Base-by-base conservation (phyloP, 1,140 invertebrate species). In the Ectropis grisescens region DNA sequence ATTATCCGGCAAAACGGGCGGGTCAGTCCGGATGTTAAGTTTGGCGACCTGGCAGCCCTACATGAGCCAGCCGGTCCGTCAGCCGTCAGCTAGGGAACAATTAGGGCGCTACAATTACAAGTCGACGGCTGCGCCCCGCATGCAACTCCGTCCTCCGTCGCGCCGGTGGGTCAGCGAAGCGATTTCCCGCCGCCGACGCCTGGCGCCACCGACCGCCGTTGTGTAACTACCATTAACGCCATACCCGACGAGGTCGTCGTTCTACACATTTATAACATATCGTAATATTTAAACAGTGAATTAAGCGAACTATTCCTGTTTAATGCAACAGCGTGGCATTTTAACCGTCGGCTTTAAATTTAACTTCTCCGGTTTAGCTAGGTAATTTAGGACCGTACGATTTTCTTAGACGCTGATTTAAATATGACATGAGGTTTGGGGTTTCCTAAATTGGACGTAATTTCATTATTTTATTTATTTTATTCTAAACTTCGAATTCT, bases 51-150 rank as follows among this genome's bases (percentile, higher is more conserved):
- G n/a, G n/a, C n/a, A n/a, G n/a, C n/a, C n/a, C n/a, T n/a, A n/a
- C n/a, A n/a, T n/a, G n/a, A n/a, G n/a, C n/a, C 51, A 45, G 41
- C 41, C 58, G 41, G 54, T 48, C 54, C 58, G 56, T 71, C 66
- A 62, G 56, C 41, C 53, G 51, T 55, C 52, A 47, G 36, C 35
- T 46, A 45, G 41, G 32, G 33, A 53, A 64, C 67, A 78, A 74
- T 68, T 69, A 71, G 70, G 66, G 59, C 72, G 67, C 43, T 53
- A 66, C 68, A 74, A 78, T 74, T 69, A 74, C 57, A 51, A 54
- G 51, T 54, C 61, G 49, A 53, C 52, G 56, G 33, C 36, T 34
- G 47, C 58, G 56, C 58, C 37, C 68, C 57, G 65, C n/a, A n/a
- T n/a, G n/a, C n/a, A n/a, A n/a, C n/a, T n/a, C 16, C 16, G 16